Percentiles rank a stretch among this genome's conserved stretches.
Conservation (phyloP, 2,888 invertebrate genomes). For the Malthinus seriepunctatus region DNA sequence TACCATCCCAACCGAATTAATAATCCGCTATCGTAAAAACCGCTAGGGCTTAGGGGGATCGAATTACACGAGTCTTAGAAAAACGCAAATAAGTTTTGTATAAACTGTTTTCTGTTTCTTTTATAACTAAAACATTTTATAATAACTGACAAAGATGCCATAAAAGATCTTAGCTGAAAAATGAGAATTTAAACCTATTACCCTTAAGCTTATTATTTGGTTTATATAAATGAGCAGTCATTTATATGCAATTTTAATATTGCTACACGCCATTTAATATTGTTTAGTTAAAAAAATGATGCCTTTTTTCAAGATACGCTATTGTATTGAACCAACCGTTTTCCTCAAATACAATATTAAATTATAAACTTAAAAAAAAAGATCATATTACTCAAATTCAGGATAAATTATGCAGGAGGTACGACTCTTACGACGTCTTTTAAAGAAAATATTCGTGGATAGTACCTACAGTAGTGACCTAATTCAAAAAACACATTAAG, state of each 20-base stretch:
- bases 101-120: constrained; percentile 11
- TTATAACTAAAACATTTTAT: neutral
- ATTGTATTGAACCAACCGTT: constrained; percentile 8
- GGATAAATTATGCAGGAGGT: no score
- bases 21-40: constrained; percentile 25
- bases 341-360: no score
- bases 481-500: no score
- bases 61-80: constrained; percentile 24
- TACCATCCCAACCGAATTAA: constrained; percentile 19
- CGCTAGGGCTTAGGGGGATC: constrained; percentile 21
- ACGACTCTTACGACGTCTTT: no score
- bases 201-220: constrained; percentile 29
- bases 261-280: constrained; percentile 32
- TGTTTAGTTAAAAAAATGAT: constrained; percentile 27
- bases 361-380: no score
- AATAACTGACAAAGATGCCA: constrained; percentile 11
- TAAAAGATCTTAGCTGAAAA: constrained; percentile 19
- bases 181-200: constrained; percentile 28
- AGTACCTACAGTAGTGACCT: no score
- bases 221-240: constrained; percentile 31
- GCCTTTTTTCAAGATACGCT: constrained; percentile 16
- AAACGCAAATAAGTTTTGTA: constrained; percentile 20
- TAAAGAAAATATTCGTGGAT: no score
- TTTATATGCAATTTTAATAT: constrained; percentile 32
- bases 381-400: no score